Base-by-base conservation (phyloP, 2,113 vertebrate genomes). In the Trogon surrucura region DNA sequence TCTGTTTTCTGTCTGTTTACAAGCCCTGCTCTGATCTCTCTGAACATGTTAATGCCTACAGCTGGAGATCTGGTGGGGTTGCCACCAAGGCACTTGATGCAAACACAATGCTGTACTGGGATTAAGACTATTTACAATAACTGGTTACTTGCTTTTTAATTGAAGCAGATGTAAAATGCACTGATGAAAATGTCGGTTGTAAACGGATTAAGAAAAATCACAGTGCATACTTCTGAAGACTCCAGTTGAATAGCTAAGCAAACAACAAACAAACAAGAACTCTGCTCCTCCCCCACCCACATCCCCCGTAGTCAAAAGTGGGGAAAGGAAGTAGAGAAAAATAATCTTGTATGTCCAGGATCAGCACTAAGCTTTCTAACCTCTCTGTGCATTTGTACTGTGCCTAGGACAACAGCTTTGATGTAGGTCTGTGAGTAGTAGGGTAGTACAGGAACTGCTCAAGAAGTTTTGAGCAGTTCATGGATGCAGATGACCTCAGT, bases 61-160 rank as follows among this genome's bases (percentile, higher is more conserved):
- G 84, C 77, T 94, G 92, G 83, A 79, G 61, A 61, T 74, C 83
- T 92, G 91, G 83, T 80, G 7, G 57, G 56, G 44, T 10, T 89
- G 78, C 72, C 67, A 70, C 66, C 51, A 61, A 86, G 38, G 44
- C 41, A 50, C 30, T 86, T 22, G 41, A 72, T 65, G n/a, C 65
- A 96, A 95, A 97, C 83, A 96, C 30, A 81, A 67, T 26, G 30
- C 30, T 92, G 50, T 21, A 60, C 53, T 21, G 36, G 90, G 88
- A 93, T 94, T 94, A 95, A 77, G 73, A 45, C 70, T 94, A 96
- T 96, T 96, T 94, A 97, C 71, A 66, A 11, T 80, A 84, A 87
- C 38, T 34, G 15, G 45, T 57, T 93, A n/a, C 50, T 89, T 81
- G 47, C 44, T 95, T 93, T 96, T 84, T 86, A 82, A 91, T 71